Conservation (phyloP, 2,888 invertebrate species). For the Latheticus oryzae region DNA sequence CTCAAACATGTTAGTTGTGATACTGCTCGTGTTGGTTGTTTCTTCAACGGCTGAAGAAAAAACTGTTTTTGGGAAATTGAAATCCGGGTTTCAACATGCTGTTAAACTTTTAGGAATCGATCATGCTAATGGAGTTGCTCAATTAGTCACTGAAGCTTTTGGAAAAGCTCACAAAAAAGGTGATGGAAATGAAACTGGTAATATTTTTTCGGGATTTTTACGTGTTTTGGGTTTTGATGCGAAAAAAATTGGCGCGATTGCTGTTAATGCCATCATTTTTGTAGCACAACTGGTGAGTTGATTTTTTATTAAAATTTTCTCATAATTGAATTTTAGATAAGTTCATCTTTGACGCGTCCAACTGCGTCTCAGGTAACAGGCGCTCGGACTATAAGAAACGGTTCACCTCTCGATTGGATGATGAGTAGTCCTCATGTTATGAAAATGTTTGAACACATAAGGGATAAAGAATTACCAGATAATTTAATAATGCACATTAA, state of each 20-base stretch:
- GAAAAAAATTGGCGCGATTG: slow-evolving; percentile 82
- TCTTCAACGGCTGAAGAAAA: slow-evolving; percentile 29
- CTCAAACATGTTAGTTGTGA: slow-evolving; percentile 28
- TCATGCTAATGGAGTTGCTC: slow-evolving; percentile 71
- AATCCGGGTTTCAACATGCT: slow-evolving; percentile 67
- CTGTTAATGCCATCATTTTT: slow-evolving; percentile 85
- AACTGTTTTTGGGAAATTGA: slow-evolving; percentile 63
- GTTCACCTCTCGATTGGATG: slow-evolving; percentile 73
- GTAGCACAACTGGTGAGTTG: slow-evolving; percentile 83
- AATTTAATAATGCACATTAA: slow-evolving; percentile 72
- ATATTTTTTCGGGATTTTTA: slow-evolving; percentile 70
- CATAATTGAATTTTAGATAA: slow-evolving; percentile 68
- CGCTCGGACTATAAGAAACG: slow-evolving; percentile 54
- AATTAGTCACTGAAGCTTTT: slow-evolving; percentile 71
- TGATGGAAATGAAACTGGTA: slow-evolving; percentile 57
- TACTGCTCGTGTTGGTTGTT: slow-evolving; percentile 21
- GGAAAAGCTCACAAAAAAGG: slow-evolving; percentile 52
- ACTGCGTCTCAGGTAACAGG: slow-evolving; percentile 60
- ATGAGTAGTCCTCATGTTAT: slow-evolving; percentile 72
- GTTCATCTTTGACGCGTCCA: slow-evolving; percentile 69
- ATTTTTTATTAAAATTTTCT: slow-evolving; percentile 3
- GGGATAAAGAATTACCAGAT: slow-evolving; percentile 73
- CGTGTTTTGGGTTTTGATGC: slow-evolving; percentile 81
- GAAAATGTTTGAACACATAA: slow-evolving; percentile 71
- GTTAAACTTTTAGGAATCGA: slow-evolving; percentile 66